These are phyloP conservation scores for Tetramorium bicarinatum DNA, from an alignment of 2,888 invertebrate species.

Conservation along the genomic window DNA sequence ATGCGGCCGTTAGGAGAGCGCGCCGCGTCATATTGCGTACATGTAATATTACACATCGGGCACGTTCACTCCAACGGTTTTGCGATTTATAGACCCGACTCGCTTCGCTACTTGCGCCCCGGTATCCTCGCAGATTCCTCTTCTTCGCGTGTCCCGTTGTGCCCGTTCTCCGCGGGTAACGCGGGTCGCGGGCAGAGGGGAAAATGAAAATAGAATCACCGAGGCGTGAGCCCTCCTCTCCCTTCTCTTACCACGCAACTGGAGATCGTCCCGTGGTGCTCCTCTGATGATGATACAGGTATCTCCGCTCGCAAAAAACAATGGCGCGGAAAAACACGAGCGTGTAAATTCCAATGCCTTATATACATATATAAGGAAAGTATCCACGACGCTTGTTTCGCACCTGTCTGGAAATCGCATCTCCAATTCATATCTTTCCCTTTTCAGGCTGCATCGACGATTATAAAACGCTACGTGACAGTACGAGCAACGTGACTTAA, in stretches of 20 bases:
- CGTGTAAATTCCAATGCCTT: background rate
- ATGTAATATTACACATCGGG: constrained; percentile 41
- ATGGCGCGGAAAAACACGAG: background rate
- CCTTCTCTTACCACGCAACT: background rate
- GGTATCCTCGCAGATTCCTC: constrained; percentile 19
- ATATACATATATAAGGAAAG: background rate
- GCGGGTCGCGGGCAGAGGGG: background rate
- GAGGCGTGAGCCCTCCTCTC: constrained; percentile 4
- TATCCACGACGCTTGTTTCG: background rate
- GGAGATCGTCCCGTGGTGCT: background rate
- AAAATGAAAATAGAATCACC: constrained; percentile 22
- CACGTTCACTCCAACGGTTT: constrained; percentile 40
- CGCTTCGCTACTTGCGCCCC: constrained; percentile 23
- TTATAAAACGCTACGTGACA: constrained; percentile 10
- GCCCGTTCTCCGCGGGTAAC: background rate
- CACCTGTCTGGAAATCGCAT: background rate
- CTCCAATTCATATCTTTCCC: background rate
- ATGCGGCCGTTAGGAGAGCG: background rate
- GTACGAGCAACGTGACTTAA: background rate
- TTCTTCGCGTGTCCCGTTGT: background rate
- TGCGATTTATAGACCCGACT: constrained; percentile 8
- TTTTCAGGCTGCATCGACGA: background rate
- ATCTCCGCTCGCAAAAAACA: background rate
- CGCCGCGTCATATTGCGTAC: constrained; percentile 22
- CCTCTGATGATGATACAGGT: background rate